Conservation (phyloP, 1,140 invertebrate species). For the Subanguina moxae region DNA sequence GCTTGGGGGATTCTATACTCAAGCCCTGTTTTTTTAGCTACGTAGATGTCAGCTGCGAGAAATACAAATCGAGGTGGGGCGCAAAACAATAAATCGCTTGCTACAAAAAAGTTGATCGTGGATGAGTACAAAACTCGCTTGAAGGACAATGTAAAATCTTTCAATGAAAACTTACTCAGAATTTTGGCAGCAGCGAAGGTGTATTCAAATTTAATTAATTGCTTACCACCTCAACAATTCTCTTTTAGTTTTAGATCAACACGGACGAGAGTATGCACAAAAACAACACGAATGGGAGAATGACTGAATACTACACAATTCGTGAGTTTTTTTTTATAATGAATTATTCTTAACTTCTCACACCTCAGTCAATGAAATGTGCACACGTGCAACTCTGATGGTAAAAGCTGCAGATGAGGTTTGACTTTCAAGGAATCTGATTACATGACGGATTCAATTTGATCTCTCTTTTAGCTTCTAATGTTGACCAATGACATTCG, state of each 20-base stretch:
- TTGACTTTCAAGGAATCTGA: neutral
- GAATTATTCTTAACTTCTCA: slow-evolving; percentile 20
- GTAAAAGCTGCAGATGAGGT: slow-evolving; percentile 27
- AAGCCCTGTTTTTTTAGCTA: too few species aligned
- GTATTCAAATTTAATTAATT: slow-evolving; percentile 16
- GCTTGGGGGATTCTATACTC: too few species aligned
- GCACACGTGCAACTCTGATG: slow-evolving; percentile 35
- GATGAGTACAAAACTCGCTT: slow-evolving; percentile 33
- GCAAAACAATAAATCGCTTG: slow-evolving; percentile 15
- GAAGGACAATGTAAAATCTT: slow-evolving; percentile 35
- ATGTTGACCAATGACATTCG: slow-evolving; percentile 42
- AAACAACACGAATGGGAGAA: neutral
- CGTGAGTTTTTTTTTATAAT: neutral
- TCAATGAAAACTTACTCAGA: slow-evolving; percentile 31
- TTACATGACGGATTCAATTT: slow-evolving; percentile 8
- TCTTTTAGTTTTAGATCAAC: slow-evolving; percentile 15
- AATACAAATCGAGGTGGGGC: too few species aligned
- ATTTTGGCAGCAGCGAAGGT: slow-evolving; percentile 40
- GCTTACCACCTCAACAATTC: slow-evolving; percentile 7
- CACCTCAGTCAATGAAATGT: slow-evolving; percentile 33
- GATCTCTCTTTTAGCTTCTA: slow-evolving; percentile 12
- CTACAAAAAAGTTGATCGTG: slow-evolving; percentile 33
- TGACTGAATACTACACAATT: neutral
- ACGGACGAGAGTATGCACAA: slow-evolving; percentile 11
- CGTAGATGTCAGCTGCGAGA: too few species aligned